phyloP scores from a whole-genome alignment of 2,888 invertebrate species.

The Hofmannophila pseudospretella region DNA sequence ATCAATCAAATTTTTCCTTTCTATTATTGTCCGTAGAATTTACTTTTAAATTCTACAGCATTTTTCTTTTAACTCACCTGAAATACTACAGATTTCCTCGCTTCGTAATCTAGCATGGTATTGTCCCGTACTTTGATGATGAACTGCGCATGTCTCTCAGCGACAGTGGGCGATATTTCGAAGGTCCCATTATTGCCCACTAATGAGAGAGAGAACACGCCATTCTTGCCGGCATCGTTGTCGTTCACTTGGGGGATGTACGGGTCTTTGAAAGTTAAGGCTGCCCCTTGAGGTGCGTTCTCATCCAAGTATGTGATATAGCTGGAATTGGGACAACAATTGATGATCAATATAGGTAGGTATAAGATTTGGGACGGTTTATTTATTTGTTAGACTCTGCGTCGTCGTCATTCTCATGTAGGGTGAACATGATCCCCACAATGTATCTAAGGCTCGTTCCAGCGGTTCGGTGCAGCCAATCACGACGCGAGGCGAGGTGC shows the following conservation, averaged over 20 bases:
- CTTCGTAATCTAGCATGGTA: slow-evolving; percentile 90
- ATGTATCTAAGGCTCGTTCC: too few species aligned
- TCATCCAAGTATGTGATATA: slow-evolving; percentile 88
- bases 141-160: slow-evolving; percentile 87
- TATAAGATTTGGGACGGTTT: too few species aligned
- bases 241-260: slow-evolving; percentile 85
- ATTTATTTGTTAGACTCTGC: too few species aligned
- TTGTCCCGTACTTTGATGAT: slow-evolving; percentile 90
- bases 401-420: background rate
- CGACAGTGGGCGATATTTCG: slow-evolving; percentile 90
- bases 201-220: slow-evolving; percentile 87
- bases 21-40: too few species aligned
- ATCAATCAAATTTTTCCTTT: too few species aligned
- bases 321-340: slow-evolving; percentile 58
- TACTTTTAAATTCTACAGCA: too few species aligned
- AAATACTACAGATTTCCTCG: slow-evolving; percentile 84
- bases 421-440: background rate
- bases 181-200: slow-evolving; percentile 92
- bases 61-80: slow-evolving; percentile 79
- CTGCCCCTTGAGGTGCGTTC: slow-evolving; percentile 89
- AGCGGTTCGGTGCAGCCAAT: too few species aligned
- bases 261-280: slow-evolving; percentile 83
- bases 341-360: too few species aligned
- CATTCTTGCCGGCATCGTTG: slow-evolving; percentile 89
- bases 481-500: too few species aligned